Percentiles rank a stretch among this genome's conserved stretches.
Conservation (phyloP, 2,113 vertebrate species). For the Pao palembangensis region DNA sequence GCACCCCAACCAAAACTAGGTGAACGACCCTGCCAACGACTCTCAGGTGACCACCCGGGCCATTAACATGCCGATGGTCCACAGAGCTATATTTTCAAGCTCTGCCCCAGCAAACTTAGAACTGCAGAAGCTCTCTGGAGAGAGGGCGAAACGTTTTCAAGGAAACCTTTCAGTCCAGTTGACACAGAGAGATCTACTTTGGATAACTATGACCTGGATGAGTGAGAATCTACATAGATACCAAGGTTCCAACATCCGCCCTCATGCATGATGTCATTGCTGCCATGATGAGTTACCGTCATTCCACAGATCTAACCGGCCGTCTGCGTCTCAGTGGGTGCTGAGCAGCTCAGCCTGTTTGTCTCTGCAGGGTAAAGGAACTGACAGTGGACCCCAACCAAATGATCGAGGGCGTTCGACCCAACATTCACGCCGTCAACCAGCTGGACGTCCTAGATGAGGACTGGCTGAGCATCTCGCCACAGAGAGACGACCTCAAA, state of each 20-base stretch:
- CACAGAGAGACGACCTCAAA: slow-evolving; percentile 97
- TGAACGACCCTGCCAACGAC: too few species aligned
- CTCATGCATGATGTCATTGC: slow-evolving; percentile 41
- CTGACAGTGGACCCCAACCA: slow-evolving; percentile 85
- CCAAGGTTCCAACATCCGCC: background rate
- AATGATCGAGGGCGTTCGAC: slow-evolving; percentile 80
- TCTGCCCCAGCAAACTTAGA: too few species aligned
- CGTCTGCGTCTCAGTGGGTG: background rate
- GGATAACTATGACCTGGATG: too few species aligned
- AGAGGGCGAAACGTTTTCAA: too few species aligned
- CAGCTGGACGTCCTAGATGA: slow-evolving; percentile 90
- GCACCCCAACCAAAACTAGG: too few species aligned
- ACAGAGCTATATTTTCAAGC: too few species aligned
- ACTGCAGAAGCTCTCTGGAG: too few species aligned
- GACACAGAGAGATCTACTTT: too few species aligned
- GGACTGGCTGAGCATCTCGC: slow-evolving; percentile 88
- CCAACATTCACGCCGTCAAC: slow-evolving; percentile 83
- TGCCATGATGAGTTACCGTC: slow-evolving; percentile 3
- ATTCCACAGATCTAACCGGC: background rate
- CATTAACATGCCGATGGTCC: too few species aligned
- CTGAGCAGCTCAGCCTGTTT: slow-evolving; percentile 3
- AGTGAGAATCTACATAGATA: too few species aligned
- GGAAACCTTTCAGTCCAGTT: too few species aligned
- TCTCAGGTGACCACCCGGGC: too few species aligned
- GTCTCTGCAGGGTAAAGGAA: slow-evolving; percentile 87